Evolutionary conservation across 2,888 invertebrate genomes (phyloP), one percentile per base, ranked within the genome.

Genomic region (Saturnia japonica): DNA sequence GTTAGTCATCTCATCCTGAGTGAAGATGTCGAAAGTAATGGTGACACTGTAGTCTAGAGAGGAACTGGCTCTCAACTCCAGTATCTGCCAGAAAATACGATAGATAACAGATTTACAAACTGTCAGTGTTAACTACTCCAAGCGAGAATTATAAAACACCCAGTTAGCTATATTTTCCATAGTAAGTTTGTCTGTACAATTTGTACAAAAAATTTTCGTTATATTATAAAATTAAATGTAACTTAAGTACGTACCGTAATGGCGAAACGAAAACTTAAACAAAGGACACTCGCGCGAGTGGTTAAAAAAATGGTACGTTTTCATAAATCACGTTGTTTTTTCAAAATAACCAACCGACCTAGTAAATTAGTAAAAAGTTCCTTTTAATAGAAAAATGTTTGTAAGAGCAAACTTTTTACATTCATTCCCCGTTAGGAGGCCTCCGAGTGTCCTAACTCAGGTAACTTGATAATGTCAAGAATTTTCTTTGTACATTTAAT

Each of bases 281-380:
- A 64, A 60, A 51, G 28, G 45, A 60, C 25, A 22, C 8, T 69
- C 43, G 45, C 22, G 57, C 28, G n/a, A 62, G 12, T 45, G 34
- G 54, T 45, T n/a, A 68, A 62, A 64, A 68, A 68, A 64, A 62
- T 45, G 43, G 47, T 62, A 60, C 42, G 9, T n/a, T 62, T 69
- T 47, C 34, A 69, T 69, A 69, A 69, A 69, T 69, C 69, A 34
- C 62, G 28, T 11, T 14, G 28, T 34, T 62, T 45, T 22, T 9
- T 34, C 62, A 62, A 34, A 64, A 62, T 45, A 62, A 69, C 54
- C 22, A 14, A 60, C 60, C 45, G 47, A 9, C 3, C 40, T 43
- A 43, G 62, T 72, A 62, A 73, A 75, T 75, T 60, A 74, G 68
- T 71, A 51, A 74, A 78, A 80, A 81, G 74, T 80, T 81, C 77